Percentiles rank a stretch among this genome's conserved stretches.
phyloP scores from a whole-genome alignment of 2,113 vertebrate genomes.

The Lycaon pictus region DNA sequence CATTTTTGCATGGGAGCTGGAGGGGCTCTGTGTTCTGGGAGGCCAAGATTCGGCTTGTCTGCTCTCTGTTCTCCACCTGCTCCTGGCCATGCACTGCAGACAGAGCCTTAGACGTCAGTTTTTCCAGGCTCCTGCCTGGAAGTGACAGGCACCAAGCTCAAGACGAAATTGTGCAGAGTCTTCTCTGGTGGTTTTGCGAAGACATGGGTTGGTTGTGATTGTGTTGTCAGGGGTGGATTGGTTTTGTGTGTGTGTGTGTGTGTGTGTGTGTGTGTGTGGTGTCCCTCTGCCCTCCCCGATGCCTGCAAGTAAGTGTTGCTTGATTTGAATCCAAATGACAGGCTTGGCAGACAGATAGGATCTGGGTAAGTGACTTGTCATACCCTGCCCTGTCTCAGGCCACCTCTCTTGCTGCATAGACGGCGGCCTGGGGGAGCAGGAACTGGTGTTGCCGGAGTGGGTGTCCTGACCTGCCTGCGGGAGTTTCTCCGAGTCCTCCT shows the following conservation, averaged over 20 bases:
- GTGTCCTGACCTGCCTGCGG: constrained; percentile 87
- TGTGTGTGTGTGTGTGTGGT: neutral
- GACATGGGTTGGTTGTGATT: rapidly evolving
- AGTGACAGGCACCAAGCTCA: rapidly evolving
- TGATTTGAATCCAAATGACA: neutral
- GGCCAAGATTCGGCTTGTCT: no score
- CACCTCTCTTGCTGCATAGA: rapidly evolving
- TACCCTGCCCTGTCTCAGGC: neutral
- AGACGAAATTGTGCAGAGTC: neutral
- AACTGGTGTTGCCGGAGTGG: constrained; percentile 88
- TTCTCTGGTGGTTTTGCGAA: neutral
- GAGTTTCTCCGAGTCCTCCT: constrained; percentile 85
- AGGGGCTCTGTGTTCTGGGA: neutral
- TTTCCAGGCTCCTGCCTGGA: neutral
- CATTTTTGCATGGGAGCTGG: neutral
- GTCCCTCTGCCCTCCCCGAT: neutral
- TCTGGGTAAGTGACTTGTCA: neutral
- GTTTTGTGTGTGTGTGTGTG: neutral
- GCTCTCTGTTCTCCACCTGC: neutral
- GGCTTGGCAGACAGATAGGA: neutral
- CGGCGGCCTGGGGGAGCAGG: neutral
- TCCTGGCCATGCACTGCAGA: neutral
- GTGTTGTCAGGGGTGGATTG: neutral
- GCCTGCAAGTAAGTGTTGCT: neutral
- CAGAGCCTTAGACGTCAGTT: neutral